Base-by-base conservation (phyloP, 2,113 vertebrate genomes). In the Sander lucioperca region DNA sequence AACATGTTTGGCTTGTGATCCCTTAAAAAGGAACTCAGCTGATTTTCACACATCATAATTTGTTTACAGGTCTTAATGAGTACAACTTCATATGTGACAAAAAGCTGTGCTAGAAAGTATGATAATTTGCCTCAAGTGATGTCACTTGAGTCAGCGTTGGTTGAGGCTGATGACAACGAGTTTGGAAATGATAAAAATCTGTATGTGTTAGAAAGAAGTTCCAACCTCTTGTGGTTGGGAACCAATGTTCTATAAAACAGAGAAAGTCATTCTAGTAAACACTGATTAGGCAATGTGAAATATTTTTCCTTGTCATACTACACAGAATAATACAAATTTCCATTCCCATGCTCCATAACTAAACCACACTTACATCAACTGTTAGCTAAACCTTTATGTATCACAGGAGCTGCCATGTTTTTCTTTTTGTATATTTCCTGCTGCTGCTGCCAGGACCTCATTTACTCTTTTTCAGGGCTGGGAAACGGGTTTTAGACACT, bases 381-480 rank as follows among this genome's bases (percentile, higher is more conserved):
- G 57, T 65, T 65, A 25, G 14, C 64, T 70, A 59, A 84, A 74
- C 36, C 23, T 27, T 67, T 36, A 65, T 39, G 15, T 43, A 16
- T 79, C 18, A 18, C 8, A 70, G 1, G 48, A 71, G 43, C 14
- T 36, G 51, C 62, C 62, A 45, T 88, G 25, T 85, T 88, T 89
- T 59, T 27, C 50, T 62, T 68, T 58, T 50, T 39, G 68, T 72
- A 86, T 53, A 80, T 72, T 69, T 89, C 68, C 61, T 74, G 64
- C 80, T 77, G 25, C 79, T 21, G 68, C 79, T 85, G 76, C 79
- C 66, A 69, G 79, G 91, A 92, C 91, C 90, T 93, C 85, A 91
- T 92, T 89, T 89, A 50, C 76, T 70, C 69, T 77, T 84, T 77
- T 91, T 83, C 67, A 67, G 85, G 91, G 90, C 88, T 85, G 69